phyloP scores from a whole-genome alignment of 2,797 vertebrate genomes.

The Acanthurus leucopareius region DNA sequence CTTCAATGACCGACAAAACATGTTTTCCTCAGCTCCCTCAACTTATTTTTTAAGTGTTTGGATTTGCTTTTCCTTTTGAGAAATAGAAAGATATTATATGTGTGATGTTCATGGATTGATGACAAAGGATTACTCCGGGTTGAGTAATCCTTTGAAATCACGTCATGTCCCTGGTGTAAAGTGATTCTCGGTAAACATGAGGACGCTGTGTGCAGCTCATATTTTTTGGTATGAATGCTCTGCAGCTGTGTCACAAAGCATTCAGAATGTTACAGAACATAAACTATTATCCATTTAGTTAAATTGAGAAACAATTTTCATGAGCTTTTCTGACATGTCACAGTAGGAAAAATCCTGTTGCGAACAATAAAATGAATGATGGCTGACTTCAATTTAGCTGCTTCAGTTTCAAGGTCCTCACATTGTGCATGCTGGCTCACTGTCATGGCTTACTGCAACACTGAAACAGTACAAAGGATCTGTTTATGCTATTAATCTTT shows the following conservation, averaged over 20 bases:
- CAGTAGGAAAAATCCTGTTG: conserved; percentile 10
- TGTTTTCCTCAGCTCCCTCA: background rate
- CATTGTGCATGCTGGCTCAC: background rate
- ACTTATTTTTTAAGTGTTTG: background rate
- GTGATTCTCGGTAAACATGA: conserved; percentile 25
- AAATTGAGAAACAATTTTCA: conserved; percentile 2
- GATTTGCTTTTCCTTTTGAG: background rate
- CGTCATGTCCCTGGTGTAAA: conserved; percentile 23
- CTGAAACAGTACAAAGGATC: conserved; percentile 1
- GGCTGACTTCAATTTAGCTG: conserved; percentile 9
- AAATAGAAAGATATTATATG: background rate
- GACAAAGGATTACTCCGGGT: background rate
- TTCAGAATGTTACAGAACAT: background rate
- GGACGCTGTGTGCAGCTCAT: conserved; percentile 1
- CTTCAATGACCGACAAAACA: background rate
- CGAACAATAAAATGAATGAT: conserved; percentile 4
- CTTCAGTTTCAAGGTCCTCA: background rate
- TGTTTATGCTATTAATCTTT: background rate
- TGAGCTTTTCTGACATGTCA: background rate
- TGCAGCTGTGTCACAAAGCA: conserved; percentile 33
- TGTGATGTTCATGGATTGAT: background rate
- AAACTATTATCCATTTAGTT: background rate
- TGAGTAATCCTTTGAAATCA: conserved; percentile 24
- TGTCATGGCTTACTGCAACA: background rate
- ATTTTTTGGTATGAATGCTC: background rate